These are phyloP conservation scores for Hirundo rustica DNA, from an alignment of 2,797 vertebrate genomes.

Conservation along the genomic window DNA sequence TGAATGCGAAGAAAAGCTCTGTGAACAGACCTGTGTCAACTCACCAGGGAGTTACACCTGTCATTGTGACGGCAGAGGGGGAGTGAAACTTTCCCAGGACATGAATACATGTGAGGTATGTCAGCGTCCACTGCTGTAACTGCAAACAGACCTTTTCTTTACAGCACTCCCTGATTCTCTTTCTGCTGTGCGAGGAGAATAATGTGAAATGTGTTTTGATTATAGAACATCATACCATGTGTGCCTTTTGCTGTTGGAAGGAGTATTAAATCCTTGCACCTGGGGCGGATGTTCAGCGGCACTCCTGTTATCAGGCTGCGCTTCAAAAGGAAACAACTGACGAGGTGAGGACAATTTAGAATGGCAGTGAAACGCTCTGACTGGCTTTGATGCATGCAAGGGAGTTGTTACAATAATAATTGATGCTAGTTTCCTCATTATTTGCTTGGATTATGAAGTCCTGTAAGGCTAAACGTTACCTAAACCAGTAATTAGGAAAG, in stretches of 20 bases:
- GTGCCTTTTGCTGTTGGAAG: conserved; percentile 82
- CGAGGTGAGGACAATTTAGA: conserved; percentile 80
- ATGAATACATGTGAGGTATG: conserved; percentile 91
- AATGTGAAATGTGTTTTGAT: conserved; percentile 12
- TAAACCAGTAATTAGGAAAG: background rate
- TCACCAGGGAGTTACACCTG: conserved; percentile 89
- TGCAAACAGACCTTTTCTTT: background rate
- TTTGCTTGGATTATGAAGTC: background rate
- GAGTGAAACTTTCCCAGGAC: conserved; percentile 86
- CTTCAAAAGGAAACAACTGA: conserved; percentile 88
- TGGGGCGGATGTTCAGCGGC: conserved; percentile 94
- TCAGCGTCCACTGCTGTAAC: background rate
- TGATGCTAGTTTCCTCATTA: background rate
- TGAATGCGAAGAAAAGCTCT: conserved; percentile 86
- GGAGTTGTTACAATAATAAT: background rate
- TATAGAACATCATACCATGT: conserved; percentile 86
- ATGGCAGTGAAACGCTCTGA: background rate
- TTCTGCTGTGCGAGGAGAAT: background rate
- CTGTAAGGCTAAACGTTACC: background rate
- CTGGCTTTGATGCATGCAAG: background rate
- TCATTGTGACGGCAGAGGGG: conserved; percentile 91
- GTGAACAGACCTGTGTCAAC: conserved; percentile 91
- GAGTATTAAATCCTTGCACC: conserved; percentile 89
- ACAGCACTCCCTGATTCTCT: background rate
- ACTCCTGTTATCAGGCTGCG: conserved; percentile 89